phyloP scores from a whole-genome alignment of 2,113 vertebrate genomes.

The Neotoma lepida region DNA sequence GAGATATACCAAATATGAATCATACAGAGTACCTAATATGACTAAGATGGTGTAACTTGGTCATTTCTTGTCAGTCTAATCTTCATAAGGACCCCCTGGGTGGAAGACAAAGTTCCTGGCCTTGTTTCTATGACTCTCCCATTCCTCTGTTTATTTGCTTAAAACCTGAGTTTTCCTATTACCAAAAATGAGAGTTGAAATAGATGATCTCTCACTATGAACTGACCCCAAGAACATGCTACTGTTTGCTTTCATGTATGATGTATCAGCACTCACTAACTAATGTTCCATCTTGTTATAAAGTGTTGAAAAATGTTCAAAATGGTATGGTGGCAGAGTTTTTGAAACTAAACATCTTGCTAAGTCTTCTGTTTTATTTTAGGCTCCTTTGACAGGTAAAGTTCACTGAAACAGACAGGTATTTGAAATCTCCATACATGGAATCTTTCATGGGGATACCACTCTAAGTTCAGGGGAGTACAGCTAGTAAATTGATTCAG shows the following conservation, averaged over 20 bases:
- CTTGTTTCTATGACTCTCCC: background rate
- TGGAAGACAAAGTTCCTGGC: background rate
- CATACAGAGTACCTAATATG: background rate
- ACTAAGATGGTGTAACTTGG: background rate
- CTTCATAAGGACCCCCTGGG: background rate
- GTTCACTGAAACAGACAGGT: background rate
- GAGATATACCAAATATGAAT: background rate
- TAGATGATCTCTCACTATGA: background rate
- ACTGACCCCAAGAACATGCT: background rate
- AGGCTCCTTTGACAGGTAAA: background rate
- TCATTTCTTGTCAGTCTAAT: background rate
- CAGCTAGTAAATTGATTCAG: background rate
- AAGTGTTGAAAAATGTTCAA: background rate
- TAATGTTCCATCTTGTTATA: background rate
- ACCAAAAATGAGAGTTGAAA: background rate
- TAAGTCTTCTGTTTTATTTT: background rate
- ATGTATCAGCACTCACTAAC: background rate
- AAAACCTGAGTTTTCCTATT: background rate
- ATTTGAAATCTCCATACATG: background rate
- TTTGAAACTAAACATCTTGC: background rate
- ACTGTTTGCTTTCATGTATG: background rate
- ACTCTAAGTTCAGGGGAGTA: no score
- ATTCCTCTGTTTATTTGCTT: background rate
- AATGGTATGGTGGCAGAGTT: background rate
- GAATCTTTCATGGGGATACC: background rate